These are phyloP conservation scores for Ectemnius continuus DNA, from an alignment of 2,888 invertebrate species.

Conservation along the genomic window DNA sequence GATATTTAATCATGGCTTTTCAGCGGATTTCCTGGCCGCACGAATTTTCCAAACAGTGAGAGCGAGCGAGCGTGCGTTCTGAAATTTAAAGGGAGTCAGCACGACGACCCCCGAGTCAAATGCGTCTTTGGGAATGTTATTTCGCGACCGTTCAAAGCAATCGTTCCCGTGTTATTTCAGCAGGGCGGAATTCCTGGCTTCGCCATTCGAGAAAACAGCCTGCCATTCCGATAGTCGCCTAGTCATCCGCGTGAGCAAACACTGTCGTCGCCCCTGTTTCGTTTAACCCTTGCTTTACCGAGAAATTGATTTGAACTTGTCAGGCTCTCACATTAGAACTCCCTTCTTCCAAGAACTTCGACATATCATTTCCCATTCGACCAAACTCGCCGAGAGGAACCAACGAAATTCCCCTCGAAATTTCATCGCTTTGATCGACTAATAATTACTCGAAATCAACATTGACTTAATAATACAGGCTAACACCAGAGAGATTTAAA, in stretches of 20 bases:
- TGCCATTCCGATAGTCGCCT: constrained; percentile 20
- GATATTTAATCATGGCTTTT: too few relatives aligned
- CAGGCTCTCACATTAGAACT: too few relatives aligned
- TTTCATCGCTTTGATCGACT: too few relatives aligned
- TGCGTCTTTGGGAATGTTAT: constrained; percentile 45
- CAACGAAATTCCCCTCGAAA: too few relatives aligned
- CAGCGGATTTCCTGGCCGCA: constrained; percentile 5
- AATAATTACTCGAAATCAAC: too few relatives aligned
- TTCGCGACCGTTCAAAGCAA: constrained; percentile 38
- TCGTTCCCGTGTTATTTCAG: constrained; percentile 51
- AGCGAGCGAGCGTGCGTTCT: neutral
- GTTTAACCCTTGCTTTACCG: too few relatives aligned
- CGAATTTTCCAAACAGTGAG: constrained; percentile 12
- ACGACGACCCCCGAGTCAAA: constrained; percentile 28
- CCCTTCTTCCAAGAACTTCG: too few relatives aligned
- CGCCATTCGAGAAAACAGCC: constrained; percentile 17
- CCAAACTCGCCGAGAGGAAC: too few relatives aligned
- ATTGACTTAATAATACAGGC: too few relatives aligned
- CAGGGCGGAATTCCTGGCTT: constrained; percentile 19
- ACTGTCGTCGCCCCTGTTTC: neutral
- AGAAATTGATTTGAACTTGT: too few relatives aligned
- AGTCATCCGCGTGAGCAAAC: constrained; percentile 5
- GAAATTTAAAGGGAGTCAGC: constrained; percentile 19
- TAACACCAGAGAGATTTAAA: too few relatives aligned
- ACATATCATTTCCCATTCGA: too few relatives aligned